These are phyloP conservation scores for Notoglanidium macrostoma DNA, from an alignment of 2,797 vertebrate genomes.

Conservation along the genomic window DNA sequence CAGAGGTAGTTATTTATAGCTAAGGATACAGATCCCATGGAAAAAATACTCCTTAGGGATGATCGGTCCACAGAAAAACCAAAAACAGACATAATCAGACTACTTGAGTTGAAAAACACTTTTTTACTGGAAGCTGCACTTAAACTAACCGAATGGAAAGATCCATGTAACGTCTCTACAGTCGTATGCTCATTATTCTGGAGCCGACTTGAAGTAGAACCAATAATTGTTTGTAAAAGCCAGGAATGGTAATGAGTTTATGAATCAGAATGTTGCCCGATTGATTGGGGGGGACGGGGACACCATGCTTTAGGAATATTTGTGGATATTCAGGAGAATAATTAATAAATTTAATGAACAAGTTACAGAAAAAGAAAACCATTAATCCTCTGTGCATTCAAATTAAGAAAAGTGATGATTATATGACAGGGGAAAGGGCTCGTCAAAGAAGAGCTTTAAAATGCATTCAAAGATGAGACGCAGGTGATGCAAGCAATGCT, in stretches of 20 bases:
- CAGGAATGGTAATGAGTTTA: not conserved
- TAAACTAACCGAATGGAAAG: not conserved
- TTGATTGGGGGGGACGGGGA: not conserved
- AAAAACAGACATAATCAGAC: not conserved
- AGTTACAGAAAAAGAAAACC: not conserved
- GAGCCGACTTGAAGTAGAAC: not conserved
- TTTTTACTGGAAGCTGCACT: not conserved
- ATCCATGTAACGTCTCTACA: not conserved
- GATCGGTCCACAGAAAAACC: not conserved
- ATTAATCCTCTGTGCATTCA: not conserved
- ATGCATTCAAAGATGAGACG: not conserved
- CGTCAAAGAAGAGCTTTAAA: not conserved
- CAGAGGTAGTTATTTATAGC: constrained; percentile 41
- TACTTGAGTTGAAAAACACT: not conserved
- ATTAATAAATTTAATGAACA: not conserved
- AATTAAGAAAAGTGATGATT: not conserved
- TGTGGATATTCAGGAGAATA: not conserved
- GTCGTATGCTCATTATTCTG: not conserved
- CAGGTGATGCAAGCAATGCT: not conserved
- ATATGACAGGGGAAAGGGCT: not conserved
- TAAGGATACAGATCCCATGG: constrained; percentile 24
- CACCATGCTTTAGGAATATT: not conserved
- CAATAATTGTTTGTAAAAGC: not conserved
- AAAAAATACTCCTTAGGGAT: constrained; percentile 13
- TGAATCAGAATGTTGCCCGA: not conserved